Base-by-base conservation (phyloP, 1,140 invertebrate species). In the Eumeta japonica region DNA sequence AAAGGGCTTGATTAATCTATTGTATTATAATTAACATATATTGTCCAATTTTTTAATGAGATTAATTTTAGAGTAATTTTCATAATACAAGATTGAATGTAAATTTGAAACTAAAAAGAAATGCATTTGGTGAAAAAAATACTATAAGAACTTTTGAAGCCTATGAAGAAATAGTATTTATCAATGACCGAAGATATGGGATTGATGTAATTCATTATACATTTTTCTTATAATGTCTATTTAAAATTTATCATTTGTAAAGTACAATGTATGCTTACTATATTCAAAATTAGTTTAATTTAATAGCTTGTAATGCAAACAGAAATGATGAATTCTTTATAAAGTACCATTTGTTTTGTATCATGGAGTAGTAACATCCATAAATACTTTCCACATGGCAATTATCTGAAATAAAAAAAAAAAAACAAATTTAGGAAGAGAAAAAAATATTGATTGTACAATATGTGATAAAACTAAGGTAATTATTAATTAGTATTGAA, bases 281-380 rank as follows among this genome's bases (percentile, higher is more conserved):
- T n/a, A n/a, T n/a, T n/a, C n/a, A n/a, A 32, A 17, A 12, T 45
- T 46, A 43, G 18, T 48, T 33, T 34, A 60, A 14, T 52, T 66
- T 70, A 2, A 52, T 34, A 18, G 65, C 65, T 48, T 66, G 61
- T 9, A 64, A 32, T 3, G 56, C 58, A 29, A 55, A 66, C 24
- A 53, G 37, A 3, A 66, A 35, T 3, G 39, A 31, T 24, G 50
- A 46, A 5, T 41, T 48, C 1, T 33, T 37, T 0, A 45, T 37
- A 34, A 58, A 64, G 2, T 35, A 10, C 59, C 61, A 70, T 28
- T 36, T 52, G 4, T 57, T 49, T 9, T 42, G 32, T 14, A 59
- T 18, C 3, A 50, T 39, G 16, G 58, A 41, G 31, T 51, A 63
- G 1, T 40, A 28, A 1, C 52, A 37, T 2, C 66, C 66, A 15